Percentiles rank a stretch among this genome's conserved stretches.
These are phyloP conservation scores for Anolis apletophallus DNA, from an alignment of 2,797 vertebrate species.

Conservation along the genomic window DNA sequence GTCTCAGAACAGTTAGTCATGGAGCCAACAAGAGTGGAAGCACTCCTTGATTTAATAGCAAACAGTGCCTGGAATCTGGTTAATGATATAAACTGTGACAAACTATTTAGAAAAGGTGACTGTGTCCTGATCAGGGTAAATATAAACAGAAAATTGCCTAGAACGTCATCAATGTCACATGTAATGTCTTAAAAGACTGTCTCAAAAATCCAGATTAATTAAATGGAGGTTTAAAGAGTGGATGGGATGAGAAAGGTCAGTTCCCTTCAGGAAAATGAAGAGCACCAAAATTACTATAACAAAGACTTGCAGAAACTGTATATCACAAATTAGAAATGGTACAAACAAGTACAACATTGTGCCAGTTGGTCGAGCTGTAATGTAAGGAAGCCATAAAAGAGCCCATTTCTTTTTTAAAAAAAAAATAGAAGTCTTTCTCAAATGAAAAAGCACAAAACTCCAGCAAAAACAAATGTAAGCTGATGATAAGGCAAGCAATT, in stretches of 20 bases:
- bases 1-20: constrained; percentile 1
- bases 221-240: background rate
- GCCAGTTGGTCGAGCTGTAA: background rate
- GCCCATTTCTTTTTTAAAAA: background rate
- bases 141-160: constrained; percentile 1
- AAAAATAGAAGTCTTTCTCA: background rate
- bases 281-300: background rate
- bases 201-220: background rate
- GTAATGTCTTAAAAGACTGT: constrained; percentile 12
- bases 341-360: background rate
- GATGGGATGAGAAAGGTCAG: too few species aligned
- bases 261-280: too few species aligned
- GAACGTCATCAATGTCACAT: background rate
- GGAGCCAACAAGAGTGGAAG: background rate
- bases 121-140: background rate
- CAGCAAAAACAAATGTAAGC: background rate
- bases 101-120: background rate
- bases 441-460: background rate
- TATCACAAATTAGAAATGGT: background rate
- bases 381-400: background rate
- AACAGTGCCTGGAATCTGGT: background rate
- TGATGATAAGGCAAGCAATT: background rate
- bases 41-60: background rate
- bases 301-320: background rate
- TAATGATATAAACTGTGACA: constrained; percentile 7